Evolutionary conservation across 2,888 invertebrate genomes (phyloP).

Genomic region (Baccha elongata): DNA sequence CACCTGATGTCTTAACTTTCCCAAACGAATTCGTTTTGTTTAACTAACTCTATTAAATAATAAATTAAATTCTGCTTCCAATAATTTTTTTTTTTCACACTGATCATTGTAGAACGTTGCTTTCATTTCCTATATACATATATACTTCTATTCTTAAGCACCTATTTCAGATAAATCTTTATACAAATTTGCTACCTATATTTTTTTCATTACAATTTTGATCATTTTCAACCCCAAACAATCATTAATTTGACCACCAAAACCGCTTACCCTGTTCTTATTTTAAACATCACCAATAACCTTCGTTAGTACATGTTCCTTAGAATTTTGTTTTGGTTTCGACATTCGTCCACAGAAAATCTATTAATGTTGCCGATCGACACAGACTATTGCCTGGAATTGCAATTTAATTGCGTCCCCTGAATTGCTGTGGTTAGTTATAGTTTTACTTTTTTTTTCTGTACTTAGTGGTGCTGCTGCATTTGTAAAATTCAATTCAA

Average conservation of each 20-base stretch:
- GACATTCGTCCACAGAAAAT: conserved; percentile 42
- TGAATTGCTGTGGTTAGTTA: conserved; percentile 56
- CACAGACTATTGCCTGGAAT: conserved; percentile 30
- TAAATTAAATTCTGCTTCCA: not conserved
- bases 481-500: conserved; percentile 55
- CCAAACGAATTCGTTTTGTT: too few relatives aligned
- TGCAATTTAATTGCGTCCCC: conserved; percentile 65
- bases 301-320: conserved; percentile 44
- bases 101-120: not conserved
- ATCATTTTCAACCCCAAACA: conserved; percentile 29
- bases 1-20: too few relatives aligned
- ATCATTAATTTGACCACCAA: conserved; percentile 60
- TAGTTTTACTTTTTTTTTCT: conserved; percentile 13
- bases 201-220: not conserved
- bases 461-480: conserved; percentile 15
- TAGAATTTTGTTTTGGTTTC: conserved; percentile 18
- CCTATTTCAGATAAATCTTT: too few relatives aligned
- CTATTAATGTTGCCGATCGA: conserved; percentile 58
- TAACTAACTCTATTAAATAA: not conserved
- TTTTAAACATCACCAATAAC: conserved; percentile 26
- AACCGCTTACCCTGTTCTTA: conserved; percentile 57
- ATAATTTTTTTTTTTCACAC: not conserved
- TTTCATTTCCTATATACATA: not conserved
- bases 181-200: too few relatives aligned
- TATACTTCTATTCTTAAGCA: too few relatives aligned